A percentile compares a stretch with the other conserved stretches of the same genome.
These are phyloP conservation scores for Etheostoma cragini DNA, from an alignment of 2,113 vertebrate genomes.

Conservation along the genomic window DNA sequence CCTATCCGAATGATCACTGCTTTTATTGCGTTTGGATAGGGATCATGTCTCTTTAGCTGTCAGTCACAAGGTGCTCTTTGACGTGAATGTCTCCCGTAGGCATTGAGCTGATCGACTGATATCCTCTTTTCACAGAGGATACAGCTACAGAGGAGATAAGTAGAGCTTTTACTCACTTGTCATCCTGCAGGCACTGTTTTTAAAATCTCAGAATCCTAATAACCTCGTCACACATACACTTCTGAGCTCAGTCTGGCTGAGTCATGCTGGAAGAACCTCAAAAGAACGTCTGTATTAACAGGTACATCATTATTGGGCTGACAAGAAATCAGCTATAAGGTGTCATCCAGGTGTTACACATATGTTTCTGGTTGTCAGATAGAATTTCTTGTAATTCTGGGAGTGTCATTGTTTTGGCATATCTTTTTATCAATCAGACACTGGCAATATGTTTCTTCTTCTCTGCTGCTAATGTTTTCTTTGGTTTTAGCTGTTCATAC, in stretches of 20 bases:
- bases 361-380: neutral
- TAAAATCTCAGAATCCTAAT: slow-evolving; percentile 32
- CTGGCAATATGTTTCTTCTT: neutral
- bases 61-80: slow-evolving; percentile 44
- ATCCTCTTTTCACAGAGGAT: slow-evolving; percentile 22
- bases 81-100: slow-evolving; percentile 46
- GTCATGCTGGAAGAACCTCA: slow-evolving; percentile 26
- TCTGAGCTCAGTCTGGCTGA: slow-evolving; percentile 11
- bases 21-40: slow-evolving; percentile 10
- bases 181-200: slow-evolving; percentile 42
- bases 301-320: slow-evolving; percentile 4
- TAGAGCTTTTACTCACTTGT: slow-evolving; percentile 41
- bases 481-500: neutral
- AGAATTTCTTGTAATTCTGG: neutral
- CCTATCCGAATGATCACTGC: slow-evolving; percentile 34
- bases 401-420: neutral
- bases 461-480: neutral
- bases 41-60: slow-evolving; percentile 57
- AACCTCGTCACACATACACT: neutral
- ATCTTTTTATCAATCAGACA: neutral
- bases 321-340: slow-evolving; percentile 19
- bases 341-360: slow-evolving; percentile 3
- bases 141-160: slow-evolving; percentile 46
- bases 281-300: neutral
- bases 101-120: slow-evolving; percentile 49